Conservation (phyloP, 2,797 vertebrate genomes). For the Trematomus bernacchii region DNA sequence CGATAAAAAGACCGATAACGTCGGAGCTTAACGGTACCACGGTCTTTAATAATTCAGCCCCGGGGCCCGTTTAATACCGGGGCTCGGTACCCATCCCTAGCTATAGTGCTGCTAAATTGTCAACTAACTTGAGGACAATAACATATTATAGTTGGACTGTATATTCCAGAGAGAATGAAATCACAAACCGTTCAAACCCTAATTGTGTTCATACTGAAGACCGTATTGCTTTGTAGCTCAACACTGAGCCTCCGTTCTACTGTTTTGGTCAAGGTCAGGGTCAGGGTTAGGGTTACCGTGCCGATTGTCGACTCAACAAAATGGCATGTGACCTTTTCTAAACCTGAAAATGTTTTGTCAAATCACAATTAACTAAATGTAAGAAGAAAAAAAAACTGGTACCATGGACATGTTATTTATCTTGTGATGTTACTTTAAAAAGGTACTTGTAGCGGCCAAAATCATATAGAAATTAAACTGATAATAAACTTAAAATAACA, state of each 20-base stretch:
- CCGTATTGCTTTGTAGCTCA: not conserved
- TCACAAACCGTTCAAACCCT: too few relatives aligned
- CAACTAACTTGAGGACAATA: too few relatives aligned
- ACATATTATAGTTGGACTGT: too few relatives aligned
- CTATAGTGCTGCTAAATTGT: too few relatives aligned
- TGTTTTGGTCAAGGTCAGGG: conserved; percentile 28
- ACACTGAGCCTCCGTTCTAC: not conserved
- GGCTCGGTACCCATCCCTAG: too few relatives aligned
- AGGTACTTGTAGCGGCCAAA: conserved; percentile 15
- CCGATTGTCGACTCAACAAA: conserved; percentile 23
- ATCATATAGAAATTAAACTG: too few relatives aligned
- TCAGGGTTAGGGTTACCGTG: conserved; percentile 14
- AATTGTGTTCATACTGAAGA: not conserved
- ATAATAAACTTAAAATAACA: too few relatives aligned
- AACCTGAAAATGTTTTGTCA: not conserved
- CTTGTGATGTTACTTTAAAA: conserved; percentile 3
- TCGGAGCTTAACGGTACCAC: too few relatives aligned
- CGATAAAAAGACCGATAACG: too few relatives aligned
- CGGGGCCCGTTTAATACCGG: too few relatives aligned
- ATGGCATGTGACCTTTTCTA: not conserved
- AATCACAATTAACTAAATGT: not conserved
- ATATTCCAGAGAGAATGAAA: too few relatives aligned
- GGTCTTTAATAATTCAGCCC: too few relatives aligned
- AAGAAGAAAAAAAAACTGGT: not conserved
- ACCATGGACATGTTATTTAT: not conserved